Conservation (phyloP, 2,113 vertebrate species). For the Aphelocoma coerulescens region DNA sequence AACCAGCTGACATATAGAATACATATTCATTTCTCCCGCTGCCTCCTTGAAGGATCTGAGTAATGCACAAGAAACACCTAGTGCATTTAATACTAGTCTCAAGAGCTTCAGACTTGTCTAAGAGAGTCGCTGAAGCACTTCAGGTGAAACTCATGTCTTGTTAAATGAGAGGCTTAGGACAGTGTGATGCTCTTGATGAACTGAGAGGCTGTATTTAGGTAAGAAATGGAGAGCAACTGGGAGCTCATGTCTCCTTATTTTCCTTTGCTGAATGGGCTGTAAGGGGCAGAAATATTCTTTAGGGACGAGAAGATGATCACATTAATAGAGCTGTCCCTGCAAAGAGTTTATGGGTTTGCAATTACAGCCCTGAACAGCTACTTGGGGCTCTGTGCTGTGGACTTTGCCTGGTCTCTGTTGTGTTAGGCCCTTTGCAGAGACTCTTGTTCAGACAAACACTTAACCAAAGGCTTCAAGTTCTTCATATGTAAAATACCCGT, state of each 20-base stretch:
- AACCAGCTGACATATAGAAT: conserved; percentile 61
- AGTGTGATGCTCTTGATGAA: conserved; percentile 40
- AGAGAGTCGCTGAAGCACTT: conserved; percentile 46
- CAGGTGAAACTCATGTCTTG: conserved; percentile 26
- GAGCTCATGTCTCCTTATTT: neutral
- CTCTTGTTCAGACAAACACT: neutral
- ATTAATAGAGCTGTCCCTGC: neutral
- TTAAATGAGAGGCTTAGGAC: conserved; percentile 32
- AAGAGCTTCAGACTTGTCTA: conserved; percentile 57
- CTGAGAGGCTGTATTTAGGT: conserved; percentile 31
- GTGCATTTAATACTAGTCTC: conserved; percentile 57
- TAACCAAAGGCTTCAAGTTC: neutral
- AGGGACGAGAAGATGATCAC: neutral
- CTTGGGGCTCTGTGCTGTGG: neutral
- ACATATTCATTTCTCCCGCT: conserved; percentile 62
- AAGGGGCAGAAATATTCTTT: neutral
- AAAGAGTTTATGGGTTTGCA: neutral
- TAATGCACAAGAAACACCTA: conserved; percentile 45
- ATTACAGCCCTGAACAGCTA: neutral
- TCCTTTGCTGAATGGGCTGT: neutral
- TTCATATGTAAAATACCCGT: neutral
- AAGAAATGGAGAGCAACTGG: neutral
- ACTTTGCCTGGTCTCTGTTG: neutral
- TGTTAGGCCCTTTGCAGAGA: neutral
- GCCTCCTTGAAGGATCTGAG: conserved; percentile 49